These are phyloP conservation scores for Vireo altiloquus DNA, from an alignment of 2,113 vertebrate species.

Conservation along the genomic window DNA sequence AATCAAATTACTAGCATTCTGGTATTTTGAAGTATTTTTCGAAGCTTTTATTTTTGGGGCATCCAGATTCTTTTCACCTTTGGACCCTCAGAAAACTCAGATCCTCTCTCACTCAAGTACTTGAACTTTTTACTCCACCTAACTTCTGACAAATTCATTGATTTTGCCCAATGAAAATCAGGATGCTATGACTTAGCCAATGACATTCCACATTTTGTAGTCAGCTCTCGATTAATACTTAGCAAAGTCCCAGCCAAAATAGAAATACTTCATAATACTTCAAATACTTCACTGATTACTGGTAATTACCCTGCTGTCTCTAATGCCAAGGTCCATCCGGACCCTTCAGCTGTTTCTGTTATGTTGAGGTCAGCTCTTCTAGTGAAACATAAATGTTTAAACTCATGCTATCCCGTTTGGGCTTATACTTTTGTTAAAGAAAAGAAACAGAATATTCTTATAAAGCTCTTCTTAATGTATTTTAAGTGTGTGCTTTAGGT, in stretches of 20 bases:
- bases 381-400: neutral
- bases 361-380: neutral
- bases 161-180: neutral
- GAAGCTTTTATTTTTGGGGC: neutral
- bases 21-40: neutral
- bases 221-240: neutral
- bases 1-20: neutral
- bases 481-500: neutral
- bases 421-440: neutral
- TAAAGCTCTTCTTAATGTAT: neutral
- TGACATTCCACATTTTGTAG: neutral
- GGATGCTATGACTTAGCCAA: neutral
- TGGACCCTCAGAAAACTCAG: neutral
- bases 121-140: neutral
- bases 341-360: neutral
- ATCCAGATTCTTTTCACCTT: neutral
- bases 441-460: neutral
- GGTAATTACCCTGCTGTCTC: neutral
- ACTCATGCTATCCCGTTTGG: neutral
- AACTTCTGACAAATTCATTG: neutral
- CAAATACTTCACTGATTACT: neutral
- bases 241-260: neutral
- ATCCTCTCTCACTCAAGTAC: neutral
- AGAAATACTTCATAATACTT: neutral
- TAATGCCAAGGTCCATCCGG: neutral